A percentile compares a stretch with the other conserved stretches of the same genome.
Evolutionary conservation across 2,888 invertebrate species (phyloP).

Genomic region (Pachliopta kotzebuea): DNA sequence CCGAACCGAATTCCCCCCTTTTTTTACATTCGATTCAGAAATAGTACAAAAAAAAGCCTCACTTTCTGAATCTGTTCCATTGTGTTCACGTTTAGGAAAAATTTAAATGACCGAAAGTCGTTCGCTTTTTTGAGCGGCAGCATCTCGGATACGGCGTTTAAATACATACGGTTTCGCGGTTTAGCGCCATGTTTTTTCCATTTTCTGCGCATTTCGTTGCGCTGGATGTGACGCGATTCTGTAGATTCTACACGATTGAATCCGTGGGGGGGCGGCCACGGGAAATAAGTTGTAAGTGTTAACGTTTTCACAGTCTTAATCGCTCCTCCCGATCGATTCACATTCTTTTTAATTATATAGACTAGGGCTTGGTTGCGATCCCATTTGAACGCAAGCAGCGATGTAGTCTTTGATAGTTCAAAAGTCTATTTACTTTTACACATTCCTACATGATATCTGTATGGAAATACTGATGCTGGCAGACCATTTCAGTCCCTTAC

Average conservation of each 20-base stretch:
- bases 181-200: constrained; percentile 80
- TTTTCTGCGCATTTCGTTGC: constrained; percentile 76
- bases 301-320: constrained; percentile 59
- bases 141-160: constrained; percentile 77
- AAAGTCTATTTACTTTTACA: no score
- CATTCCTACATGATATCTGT: no score
- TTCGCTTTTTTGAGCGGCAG: constrained; percentile 68
- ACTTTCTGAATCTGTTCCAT: constrained; percentile 74
- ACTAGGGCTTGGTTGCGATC: no score
- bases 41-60: constrained; percentile 56
- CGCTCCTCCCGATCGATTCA: not conserved
- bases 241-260: constrained; percentile 74
- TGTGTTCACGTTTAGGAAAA: constrained; percentile 80
- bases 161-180: constrained; percentile 78
- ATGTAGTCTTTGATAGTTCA: no score
- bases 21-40: constrained; percentile 69
- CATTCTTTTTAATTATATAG: no score
- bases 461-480: no score
- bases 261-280: constrained; percentile 54
- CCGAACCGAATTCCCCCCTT: constrained; percentile 67
- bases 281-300: constrained; percentile 74
- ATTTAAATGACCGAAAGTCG: constrained; percentile 74
- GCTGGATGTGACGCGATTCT: constrained; percentile 61
- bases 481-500: not conserved
- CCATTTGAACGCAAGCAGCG: no score